A percentile compares a stretch with the other conserved stretches of the same genome.
These are phyloP conservation scores for Apotomis turbidana DNA, from an alignment of 2,888 invertebrate genomes.

Conservation along the genomic window DNA sequence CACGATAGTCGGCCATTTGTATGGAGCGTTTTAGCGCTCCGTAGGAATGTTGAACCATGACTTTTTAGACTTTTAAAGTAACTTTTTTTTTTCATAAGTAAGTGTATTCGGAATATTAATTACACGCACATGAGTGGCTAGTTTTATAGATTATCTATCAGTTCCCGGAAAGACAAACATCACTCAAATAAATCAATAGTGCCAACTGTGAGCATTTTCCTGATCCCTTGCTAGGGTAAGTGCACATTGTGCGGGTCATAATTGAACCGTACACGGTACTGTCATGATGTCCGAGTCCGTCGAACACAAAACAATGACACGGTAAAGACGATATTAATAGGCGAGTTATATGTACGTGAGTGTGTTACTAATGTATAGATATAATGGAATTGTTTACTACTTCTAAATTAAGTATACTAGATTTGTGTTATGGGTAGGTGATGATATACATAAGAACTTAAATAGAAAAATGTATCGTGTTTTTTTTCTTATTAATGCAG, in stretches of 20 bases:
- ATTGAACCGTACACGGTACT: slow-evolving; percentile 21
- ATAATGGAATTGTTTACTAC: slow-evolving; percentile 6
- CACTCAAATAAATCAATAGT: slow-evolving; percentile 4
- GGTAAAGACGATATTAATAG: slow-evolving; percentile 38
- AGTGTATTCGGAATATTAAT: no score
- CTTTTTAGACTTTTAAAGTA: no score
- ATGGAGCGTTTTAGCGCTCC: no score
- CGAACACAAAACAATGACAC: slow-evolving; percentile 36
- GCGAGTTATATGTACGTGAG: slow-evolving; percentile 35
- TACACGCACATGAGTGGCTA: no score
- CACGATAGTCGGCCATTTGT: no score
- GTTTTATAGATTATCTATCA: neutral
- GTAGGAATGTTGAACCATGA: no score
- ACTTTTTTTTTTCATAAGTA: no score
- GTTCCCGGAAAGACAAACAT: neutral
- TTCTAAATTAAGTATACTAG: neutral
- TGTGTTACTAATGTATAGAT: slow-evolving; percentile 15
- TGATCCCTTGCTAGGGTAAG: slow-evolving; percentile 12
- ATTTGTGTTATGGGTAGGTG: neutral
- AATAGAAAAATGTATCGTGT: no score
- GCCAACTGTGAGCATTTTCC: slow-evolving; percentile 16
- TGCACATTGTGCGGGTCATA: slow-evolving; percentile 28
- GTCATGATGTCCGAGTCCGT: slow-evolving; percentile 22
- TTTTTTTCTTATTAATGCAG: no score
- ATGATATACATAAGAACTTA: no score